A percentile compares a stretch with the other conserved stretches of the same genome.
Conservation (phyloP, 2,797 vertebrate species). For the Xiphorhynchus erythropygius region DNA sequence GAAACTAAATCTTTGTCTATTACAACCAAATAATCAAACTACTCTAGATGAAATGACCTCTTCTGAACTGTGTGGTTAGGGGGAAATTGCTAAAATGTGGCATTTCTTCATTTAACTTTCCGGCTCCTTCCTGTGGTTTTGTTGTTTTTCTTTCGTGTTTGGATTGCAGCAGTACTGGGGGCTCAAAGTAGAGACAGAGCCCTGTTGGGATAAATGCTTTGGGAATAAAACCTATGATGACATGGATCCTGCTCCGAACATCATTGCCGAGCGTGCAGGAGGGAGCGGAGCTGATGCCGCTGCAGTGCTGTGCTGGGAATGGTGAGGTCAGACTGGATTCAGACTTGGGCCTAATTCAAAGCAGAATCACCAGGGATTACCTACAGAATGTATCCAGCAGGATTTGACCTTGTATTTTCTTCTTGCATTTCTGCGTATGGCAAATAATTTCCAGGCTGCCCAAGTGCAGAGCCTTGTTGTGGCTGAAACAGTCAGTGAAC, state of each 20-base stretch:
- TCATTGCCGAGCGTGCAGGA: neutral
- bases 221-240: neutral
- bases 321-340: neutral
- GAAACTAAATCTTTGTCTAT: neutral
- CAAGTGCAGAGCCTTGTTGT: neutral
- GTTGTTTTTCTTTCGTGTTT: neutral
- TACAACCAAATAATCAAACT: neutral
- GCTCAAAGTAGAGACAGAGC: neutral
- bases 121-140: neutral
- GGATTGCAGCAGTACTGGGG: neutral
- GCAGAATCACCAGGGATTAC: neutral
- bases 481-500: neutral
- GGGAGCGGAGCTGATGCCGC: neutral
- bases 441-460: neutral
- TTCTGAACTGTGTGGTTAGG: neutral
- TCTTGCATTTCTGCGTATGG: neutral
- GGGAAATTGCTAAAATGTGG: neutral
- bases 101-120: neutral
- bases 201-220: neutral
- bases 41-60: neutral
- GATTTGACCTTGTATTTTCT: neutral
- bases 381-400: rapidly evolving
- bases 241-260: neutral
- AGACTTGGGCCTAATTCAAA: rapidly evolving
- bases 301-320: neutral